Conservation (phyloP, 2,113 vertebrate genomes). For the Danio rerio region DNA sequence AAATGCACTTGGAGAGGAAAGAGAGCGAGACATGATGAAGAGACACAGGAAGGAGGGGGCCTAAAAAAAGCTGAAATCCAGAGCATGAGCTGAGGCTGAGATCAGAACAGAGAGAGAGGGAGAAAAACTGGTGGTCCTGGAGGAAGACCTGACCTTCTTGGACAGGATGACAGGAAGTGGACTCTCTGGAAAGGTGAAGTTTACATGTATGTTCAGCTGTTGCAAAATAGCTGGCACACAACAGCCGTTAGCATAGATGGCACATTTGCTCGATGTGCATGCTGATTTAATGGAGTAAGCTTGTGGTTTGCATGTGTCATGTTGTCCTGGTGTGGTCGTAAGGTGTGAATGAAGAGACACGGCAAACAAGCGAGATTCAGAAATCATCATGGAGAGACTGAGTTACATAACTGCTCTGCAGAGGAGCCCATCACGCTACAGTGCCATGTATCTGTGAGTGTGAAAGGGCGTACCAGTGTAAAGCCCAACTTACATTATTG, state of each 20-base stretch:
- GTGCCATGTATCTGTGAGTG: constrained; percentile 21
- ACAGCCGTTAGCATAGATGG: background rate
- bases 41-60: background rate
- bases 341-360: background rate
- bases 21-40: constrained; percentile 16
- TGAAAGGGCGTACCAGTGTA: background rate
- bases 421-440: constrained; percentile 6
- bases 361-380: background rate
- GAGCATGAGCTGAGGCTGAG: background rate
- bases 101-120: background rate
- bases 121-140: constrained; percentile 31
- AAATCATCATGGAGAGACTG: constrained; percentile 9
- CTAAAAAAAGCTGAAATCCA: background rate
- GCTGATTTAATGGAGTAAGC: background rate
- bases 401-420: constrained; percentile 49
- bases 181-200: constrained; percentile 46
- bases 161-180: constrained; percentile 50
- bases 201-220: background rate
- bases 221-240: background rate
- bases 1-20: constrained; percentile 22
- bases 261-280: background rate
- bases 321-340: constrained; percentile 16
- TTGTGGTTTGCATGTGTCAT: background rate
- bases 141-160: constrained; percentile 19
- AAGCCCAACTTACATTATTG: no score